Conservation (phyloP, 2,888 invertebrate species). For the Malthinus flaveolus region DNA sequence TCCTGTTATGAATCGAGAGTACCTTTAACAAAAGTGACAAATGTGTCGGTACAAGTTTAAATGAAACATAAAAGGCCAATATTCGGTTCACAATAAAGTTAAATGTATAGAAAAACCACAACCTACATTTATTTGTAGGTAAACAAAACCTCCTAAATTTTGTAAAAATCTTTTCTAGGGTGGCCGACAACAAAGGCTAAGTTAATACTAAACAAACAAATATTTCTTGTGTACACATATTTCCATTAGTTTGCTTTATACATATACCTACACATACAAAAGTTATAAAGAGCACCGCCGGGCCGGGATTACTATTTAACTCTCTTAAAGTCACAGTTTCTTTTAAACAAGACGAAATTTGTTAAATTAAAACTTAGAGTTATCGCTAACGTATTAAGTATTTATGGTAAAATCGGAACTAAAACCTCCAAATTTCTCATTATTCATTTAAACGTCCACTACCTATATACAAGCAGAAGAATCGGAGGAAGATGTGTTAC, state of each 20-base stretch:
- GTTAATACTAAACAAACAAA: conserved; percentile 47
- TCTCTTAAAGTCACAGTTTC: conserved; percentile 29
- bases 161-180: conserved; percentile 44
- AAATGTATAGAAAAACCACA: conserved; percentile 18
- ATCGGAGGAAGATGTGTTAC: no score
- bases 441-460: no score
- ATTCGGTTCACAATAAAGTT: conserved; percentile 6
- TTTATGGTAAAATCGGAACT: no score
- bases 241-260: conserved; percentile 49
- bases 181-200: conserved; percentile 47
- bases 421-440: no score
- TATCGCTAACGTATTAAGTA: no score
- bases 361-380: no score
- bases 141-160: conserved; percentile 41
- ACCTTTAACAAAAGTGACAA: neutral
- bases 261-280: conserved; percentile 46
- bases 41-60: conserved; percentile 1
- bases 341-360: no score
- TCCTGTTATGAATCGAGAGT: no score
- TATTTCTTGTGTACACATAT: conserved; percentile 50
- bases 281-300: conserved; percentile 41
- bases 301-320: conserved; percentile 35
- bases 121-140: conserved; percentile 18
- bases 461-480: no score
- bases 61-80: conserved; percentile 1